Evolutionary conservation across 2,113 vertebrate genomes (phyloP).

Genomic region (Lynx canadensis): DNA sequence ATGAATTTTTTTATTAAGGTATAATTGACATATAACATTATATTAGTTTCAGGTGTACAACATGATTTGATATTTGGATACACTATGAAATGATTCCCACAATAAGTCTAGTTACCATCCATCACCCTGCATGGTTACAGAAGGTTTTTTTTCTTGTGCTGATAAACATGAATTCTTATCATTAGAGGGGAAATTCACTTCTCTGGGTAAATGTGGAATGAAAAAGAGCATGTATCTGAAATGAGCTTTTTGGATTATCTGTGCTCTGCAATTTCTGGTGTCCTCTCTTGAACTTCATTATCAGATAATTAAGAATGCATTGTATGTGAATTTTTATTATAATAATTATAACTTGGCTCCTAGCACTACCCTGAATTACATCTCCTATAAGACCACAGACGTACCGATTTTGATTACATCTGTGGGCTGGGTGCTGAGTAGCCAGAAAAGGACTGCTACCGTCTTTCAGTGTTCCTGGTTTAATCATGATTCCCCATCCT

Average conservation of each 20-base stretch:
- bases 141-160: neutral
- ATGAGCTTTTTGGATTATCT: conserved; percentile 32
- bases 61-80: neutral
- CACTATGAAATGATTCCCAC: neutral
- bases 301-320: conserved; percentile 53
- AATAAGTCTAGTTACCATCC: neutral
- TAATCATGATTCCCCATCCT: neutral
- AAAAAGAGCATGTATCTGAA: conserved; percentile 14
- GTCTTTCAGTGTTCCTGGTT: neutral
- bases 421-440: neutral
- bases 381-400: neutral
- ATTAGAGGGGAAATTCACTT: neutral
- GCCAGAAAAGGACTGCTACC: neutral
- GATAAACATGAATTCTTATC: neutral
- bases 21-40: neutral
- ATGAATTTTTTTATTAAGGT: neutral
- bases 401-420: neutral
- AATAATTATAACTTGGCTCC: conserved; percentile 43
- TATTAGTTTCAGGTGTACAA: neutral
- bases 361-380: neutral
- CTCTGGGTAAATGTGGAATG: neutral
- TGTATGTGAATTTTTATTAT: conserved; percentile 19
- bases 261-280: neutral
- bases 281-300: conserved; percentile 43
- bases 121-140: neutral